phyloP scores from a whole-genome alignment of 1,140 invertebrate species.

The Coelopa frigida region DNA sequence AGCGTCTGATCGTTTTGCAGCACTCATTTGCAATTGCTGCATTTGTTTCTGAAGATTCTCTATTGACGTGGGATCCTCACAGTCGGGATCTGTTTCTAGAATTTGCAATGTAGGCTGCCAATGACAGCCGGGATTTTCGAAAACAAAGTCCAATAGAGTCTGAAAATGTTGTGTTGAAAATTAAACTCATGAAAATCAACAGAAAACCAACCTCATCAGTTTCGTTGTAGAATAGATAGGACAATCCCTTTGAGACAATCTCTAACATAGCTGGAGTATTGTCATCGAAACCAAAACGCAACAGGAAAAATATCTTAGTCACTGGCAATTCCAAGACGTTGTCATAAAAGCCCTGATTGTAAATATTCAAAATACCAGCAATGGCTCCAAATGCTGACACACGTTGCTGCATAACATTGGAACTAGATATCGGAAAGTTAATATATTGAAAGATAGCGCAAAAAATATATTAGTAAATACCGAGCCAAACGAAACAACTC shows the following conservation, averaged over 20 bases:
- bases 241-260: slow-evolving; percentile 63
- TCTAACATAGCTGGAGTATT: slow-evolving; percentile 63
- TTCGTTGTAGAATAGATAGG: slow-evolving; percentile 64
- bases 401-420: slow-evolving; percentile 70
- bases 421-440: slow-evolving; percentile 47
- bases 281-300: slow-evolving; percentile 82
- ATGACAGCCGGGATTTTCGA: slow-evolving; percentile 58
- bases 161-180: neutral
- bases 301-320: slow-evolving; percentile 66
- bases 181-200: neutral
- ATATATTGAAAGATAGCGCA: neutral
- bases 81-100: slow-evolving; percentile 14
- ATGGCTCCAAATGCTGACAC: slow-evolving; percentile 69
- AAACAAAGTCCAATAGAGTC: slow-evolving; percentile 55
- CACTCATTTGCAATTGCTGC: slow-evolving; percentile 24
- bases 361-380: slow-evolving; percentile 69
- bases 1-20: slow-evolving; percentile 35
- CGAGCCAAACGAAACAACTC: slow-evolving; percentile 69
- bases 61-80: slow-evolving; percentile 24
- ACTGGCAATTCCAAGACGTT: slow-evolving; percentile 55
- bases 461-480: slow-evolving; percentile 14
- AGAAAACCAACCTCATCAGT: slow-evolving; percentile 61
- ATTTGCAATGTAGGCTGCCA: slow-evolving; percentile 56
- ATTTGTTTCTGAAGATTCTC: slow-evolving; percentile 33
- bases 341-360: slow-evolving; percentile 65